phyloP scores from a whole-genome alignment of 2,888 invertebrate genomes.

The Mystacides longicornis region DNA sequence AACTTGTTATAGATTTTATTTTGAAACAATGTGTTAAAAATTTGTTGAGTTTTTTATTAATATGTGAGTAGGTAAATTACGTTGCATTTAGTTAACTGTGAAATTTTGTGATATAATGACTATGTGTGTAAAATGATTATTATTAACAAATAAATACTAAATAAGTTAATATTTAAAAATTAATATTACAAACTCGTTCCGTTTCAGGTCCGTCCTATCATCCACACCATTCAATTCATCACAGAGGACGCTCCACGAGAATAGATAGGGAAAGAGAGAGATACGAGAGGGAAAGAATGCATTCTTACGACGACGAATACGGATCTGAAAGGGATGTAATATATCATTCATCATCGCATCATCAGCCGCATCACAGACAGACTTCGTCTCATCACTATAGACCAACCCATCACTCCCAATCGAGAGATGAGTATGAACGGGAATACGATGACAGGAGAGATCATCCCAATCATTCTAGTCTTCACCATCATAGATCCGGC shows the following conservation, averaged over 20 bases:
- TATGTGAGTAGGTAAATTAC: background rate
- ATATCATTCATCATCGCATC: slow-evolving; percentile 30
- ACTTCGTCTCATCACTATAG: slow-evolving; percentile 32
- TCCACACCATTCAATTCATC: slow-evolving; percentile 33
- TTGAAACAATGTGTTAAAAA: too few species aligned
- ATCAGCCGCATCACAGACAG: slow-evolving; percentile 27
- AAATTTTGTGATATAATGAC: background rate
- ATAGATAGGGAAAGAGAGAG: slow-evolving; percentile 33
- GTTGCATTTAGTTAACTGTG: background rate
- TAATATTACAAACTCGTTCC: slow-evolving; percentile 1
- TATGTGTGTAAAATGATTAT: background rate
- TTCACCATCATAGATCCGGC: slow-evolving; percentile 33
- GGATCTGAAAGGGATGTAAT: slow-evolving; percentile 32
- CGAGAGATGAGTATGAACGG: slow-evolving; percentile 32
- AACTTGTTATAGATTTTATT: too few species aligned
- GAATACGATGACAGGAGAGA: slow-evolving; percentile 33
- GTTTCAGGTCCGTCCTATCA: slow-evolving; percentile 39
- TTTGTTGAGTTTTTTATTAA: background rate
- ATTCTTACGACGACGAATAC: slow-evolving; percentile 51
- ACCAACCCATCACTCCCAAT: slow-evolving; percentile 35
- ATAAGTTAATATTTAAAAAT: background rate
- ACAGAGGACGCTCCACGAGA: slow-evolving; percentile 44
- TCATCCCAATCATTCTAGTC: slow-evolving; percentile 21
- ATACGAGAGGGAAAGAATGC: slow-evolving; percentile 33
- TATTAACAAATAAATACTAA: too few species aligned